phyloP scores from a whole-genome alignment of 2,113 vertebrate species.

The Amazona guildingii region DNA sequence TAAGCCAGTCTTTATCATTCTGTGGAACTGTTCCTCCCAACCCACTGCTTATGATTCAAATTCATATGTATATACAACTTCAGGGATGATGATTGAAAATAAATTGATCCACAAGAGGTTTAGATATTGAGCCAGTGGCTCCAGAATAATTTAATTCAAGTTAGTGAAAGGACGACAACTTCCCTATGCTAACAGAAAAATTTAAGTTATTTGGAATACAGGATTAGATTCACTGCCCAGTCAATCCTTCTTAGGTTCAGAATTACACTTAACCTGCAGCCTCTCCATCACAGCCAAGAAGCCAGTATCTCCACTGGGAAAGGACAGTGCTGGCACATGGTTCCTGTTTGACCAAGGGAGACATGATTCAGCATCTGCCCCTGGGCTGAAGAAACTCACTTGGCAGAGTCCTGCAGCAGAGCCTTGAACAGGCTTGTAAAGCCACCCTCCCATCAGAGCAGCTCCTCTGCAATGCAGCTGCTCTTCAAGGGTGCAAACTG shows the following conservation, averaged over 20 bases:
- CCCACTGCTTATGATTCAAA: not conserved
- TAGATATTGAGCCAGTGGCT: not conserved
- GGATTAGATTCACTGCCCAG: not conserved
- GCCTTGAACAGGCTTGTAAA: constrained; percentile 3
- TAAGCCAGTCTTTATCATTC: not conserved
- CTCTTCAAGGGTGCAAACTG: constrained; percentile 11
- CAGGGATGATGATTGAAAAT: not conserved
- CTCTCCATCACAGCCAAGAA: not conserved
- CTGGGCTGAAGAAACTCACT: not conserved
- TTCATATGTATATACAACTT: fast-evolving
- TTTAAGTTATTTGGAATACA: not conserved
- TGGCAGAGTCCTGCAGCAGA: constrained; percentile 15
- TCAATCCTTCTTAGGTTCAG: not conserved
- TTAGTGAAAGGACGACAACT: not conserved
- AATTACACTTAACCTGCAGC: not conserved
- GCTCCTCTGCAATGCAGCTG: constrained; percentile 61
- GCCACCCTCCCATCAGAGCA: not conserved
- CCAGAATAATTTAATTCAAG: not conserved
- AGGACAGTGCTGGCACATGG: constrained; percentile 1
- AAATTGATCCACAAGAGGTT: not conserved
- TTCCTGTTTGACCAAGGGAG: constrained; percentile 20
- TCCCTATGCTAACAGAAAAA: not conserved
- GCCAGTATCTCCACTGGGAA: not conserved
- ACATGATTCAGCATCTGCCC: constrained; percentile 30
- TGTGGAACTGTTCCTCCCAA: not conserved